Evolutionary conservation across 2,888 invertebrate genomes (phyloP).

Genomic region (Ochropacha duplaris): DNA sequence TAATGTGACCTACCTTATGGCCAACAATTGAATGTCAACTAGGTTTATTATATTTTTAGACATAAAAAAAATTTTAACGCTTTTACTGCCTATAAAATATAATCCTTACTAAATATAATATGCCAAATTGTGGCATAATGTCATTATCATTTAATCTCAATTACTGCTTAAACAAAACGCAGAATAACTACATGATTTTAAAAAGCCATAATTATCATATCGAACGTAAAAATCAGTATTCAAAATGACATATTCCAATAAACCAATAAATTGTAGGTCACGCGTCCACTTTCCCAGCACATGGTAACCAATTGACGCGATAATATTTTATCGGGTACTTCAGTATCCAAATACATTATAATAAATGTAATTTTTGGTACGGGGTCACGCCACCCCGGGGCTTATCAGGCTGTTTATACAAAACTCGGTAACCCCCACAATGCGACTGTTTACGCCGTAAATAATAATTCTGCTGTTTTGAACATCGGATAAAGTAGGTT

Average conservation of each 20-base stretch:
- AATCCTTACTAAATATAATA: not conserved
- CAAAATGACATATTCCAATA: slow-evolving; percentile 15
- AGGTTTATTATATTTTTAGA: too few species aligned
- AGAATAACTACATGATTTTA: not conserved
- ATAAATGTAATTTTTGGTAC: slow-evolving; percentile 26
- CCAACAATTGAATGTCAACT: not conserved
- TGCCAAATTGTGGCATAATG: not conserved
- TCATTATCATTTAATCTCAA: not conserved
- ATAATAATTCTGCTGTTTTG: slow-evolving; percentile 52
- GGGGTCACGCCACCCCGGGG: slow-evolving; percentile 40
- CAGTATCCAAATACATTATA: slow-evolving; percentile 26
- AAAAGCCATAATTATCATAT: not conserved
- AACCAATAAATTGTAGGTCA: slow-evolving; percentile 35
- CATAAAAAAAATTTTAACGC: not conserved
- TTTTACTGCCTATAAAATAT: not conserved
- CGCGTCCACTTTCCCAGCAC: slow-evolving; percentile 33
- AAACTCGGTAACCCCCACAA: slow-evolving; percentile 52
- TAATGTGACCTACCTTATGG: not conserved
- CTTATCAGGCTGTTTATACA: slow-evolving; percentile 57
- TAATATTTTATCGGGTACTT: slow-evolving; percentile 38
- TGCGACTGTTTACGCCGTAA: slow-evolving; percentile 58
- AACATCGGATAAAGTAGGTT: slow-evolving; percentile 36
- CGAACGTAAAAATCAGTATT: slow-evolving; percentile 1
- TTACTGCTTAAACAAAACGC: not conserved
- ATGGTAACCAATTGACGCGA: slow-evolving; percentile 26